Evolutionary conservation across 2,113 vertebrate species (phyloP), one percentile per base, ranked within the genome.

Genomic region (Turdus rufiventris): DNA sequence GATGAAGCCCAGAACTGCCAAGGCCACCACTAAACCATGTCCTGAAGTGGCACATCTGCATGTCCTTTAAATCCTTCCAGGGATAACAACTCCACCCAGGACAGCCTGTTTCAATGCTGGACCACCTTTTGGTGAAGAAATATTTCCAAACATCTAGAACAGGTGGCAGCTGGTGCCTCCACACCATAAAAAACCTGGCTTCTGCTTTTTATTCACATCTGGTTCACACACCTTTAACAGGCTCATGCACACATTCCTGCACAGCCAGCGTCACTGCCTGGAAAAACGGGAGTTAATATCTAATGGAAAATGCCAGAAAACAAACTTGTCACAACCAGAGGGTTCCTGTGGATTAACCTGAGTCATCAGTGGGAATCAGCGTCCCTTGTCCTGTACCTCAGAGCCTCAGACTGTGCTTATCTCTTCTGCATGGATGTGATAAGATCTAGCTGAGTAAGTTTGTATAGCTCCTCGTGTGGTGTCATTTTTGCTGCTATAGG

Each of bases 11-110:
- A 56, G 50, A 29, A 65, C 9, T 51, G 24, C 24, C 48, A 50
- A 25, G 48, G 48, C 48, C 24, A 51, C 25, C 50, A 51, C 50
- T 51, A 47, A 74, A 48, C 24, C 18, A 6, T 1, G 6, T 19
- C n/a, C 24, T 5, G 1, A 48, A 16, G 24, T 24, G 24, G 7
- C 8, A 8, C 29, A 13, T 10, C n/a, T 47, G 14, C 50, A 28
- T 15, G 18, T 47, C 24, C 58, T 63, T 38, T 21, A n/a, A 63
- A 56, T n/a, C 9, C 34, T 42, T 48, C 12, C 42, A n/a, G 42
- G n/a, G 18, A 38, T 40, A 50, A 34, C 0, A 0, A n/a, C n/a
- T 48, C 60, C 23, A 63, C 12, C 12, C 34, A 65, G 24, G 5
- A 5, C 16, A 65, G 42, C 12, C 58, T 74, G 50, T 12, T 24